phyloP scores from a whole-genome alignment of 2,888 invertebrate genomes.

The Oxystoma pomonae region DNA sequence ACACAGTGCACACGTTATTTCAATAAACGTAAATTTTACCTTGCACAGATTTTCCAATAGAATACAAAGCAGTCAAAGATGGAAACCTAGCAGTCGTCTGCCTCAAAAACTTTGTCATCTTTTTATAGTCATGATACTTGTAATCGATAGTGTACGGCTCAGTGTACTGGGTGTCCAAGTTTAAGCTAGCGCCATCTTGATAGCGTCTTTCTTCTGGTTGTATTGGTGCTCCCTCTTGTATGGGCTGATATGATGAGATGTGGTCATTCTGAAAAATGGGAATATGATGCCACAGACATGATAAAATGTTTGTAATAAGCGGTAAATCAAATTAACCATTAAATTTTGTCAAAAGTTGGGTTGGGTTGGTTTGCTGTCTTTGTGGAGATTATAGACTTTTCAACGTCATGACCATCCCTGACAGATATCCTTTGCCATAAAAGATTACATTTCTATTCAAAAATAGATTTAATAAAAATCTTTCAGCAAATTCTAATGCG shows the following conservation, averaged over 20 bases:
- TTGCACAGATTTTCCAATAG: constrained; percentile 90
- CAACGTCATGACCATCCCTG: no score
- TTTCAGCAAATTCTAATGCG: no score
- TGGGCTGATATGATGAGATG: not conserved
- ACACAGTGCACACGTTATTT: not conserved
- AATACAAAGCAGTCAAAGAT: constrained; percentile 84
- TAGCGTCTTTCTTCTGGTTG: constrained; percentile 14
- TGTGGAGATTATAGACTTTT: no score
- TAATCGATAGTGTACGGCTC: constrained; percentile 59
- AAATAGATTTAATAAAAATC: no score
- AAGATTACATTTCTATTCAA: no score
- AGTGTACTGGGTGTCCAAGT: constrained; percentile 18
- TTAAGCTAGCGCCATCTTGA: constrained; percentile 4
- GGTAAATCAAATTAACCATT: no score
- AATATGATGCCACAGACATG: no score
- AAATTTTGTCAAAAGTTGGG: no score
- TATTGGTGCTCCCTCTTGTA: not conserved
- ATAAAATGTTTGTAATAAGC: no score
- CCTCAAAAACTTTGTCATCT: constrained; percentile 77
- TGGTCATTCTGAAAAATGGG: not conserved
- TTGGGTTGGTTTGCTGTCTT: no score
- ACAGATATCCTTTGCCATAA: no score
- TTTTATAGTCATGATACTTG: constrained; percentile 80
- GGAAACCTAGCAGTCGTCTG: constrained; percentile 78
- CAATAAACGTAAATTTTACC: constrained; percentile 52